Percentiles rank a stretch among this genome's conserved stretches.
Conservation (phyloP, 2,113 vertebrate genomes). For the Protomyctophum bolini region DNA sequence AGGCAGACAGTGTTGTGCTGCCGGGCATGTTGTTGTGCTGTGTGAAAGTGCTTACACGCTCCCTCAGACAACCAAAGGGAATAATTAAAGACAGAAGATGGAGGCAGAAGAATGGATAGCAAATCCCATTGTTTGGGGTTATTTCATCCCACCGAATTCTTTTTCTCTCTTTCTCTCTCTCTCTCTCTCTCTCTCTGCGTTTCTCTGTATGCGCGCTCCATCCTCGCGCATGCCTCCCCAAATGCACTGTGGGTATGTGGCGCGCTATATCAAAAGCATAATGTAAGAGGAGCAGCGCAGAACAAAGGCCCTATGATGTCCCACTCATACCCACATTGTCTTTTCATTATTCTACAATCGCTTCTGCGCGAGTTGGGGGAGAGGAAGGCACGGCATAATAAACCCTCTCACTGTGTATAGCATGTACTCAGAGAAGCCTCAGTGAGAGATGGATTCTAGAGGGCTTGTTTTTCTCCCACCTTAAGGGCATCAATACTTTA, state of each 20-base stretch:
- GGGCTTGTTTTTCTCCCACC: conserved; percentile 72
- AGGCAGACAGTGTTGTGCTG: conserved; percentile 74
- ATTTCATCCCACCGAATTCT: conserved; percentile 76
- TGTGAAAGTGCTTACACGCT: conserved; percentile 79
- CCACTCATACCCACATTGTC: conserved; percentile 70
- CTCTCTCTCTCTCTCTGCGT: conserved; percentile 29
- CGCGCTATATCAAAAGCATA: conserved; percentile 70
- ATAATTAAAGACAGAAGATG: conserved; percentile 82
- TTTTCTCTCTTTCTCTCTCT: conserved; percentile 32
- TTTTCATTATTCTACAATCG: conserved; percentile 80
- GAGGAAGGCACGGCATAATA: conserved; percentile 85
- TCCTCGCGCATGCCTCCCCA: conserved; percentile 58
- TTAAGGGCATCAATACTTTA: conserved; percentile 87
- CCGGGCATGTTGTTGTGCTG: conserved; percentile 75
- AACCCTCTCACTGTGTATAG: conserved; percentile 76
- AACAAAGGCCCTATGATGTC: conserved; percentile 79
- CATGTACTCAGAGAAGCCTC: conserved; percentile 75
- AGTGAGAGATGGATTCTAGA: conserved; percentile 85
- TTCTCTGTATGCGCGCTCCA: conserved; percentile 27
- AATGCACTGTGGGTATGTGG: conserved; percentile 73
- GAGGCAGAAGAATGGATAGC: conserved; percentile 77
- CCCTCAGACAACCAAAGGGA: conserved; percentile 80
- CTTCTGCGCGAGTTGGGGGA: conserved; percentile 63
- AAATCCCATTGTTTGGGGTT: conserved; percentile 81
- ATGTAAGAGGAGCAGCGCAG: conserved; percentile 69